Evolutionary conservation across 2,113 vertebrate species (phyloP), one percentile per base, ranked within the genome.

Genomic region (Oncorhynchus nerka): DNA sequence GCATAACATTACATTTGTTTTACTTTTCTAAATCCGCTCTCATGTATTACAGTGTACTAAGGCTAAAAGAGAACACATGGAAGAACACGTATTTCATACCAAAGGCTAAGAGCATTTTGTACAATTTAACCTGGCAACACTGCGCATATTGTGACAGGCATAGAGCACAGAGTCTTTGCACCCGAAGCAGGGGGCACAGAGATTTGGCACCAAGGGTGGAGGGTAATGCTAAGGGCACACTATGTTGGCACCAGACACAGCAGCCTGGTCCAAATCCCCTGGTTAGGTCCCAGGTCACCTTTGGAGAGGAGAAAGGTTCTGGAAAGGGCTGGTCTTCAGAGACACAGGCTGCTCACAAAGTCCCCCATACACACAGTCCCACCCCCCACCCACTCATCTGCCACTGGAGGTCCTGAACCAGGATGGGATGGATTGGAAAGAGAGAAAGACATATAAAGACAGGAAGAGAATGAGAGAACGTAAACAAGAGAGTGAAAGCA

Each of bases 121-220:
- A 69, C 8, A 8, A 13, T 83, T 87, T 79, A 85, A 82, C 75
- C 76, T 70, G 75, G 73, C 76, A 83, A 81, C 79, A 79, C 78
- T 73, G 68, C 16, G n/a, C 74, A 55, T 81, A 84, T 77, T 79
- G 77, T 48, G 71, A 80, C 74, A 68, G 49, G 67, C 30, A n/a
- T 12, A 75, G 51, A 79, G 77, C 76, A 85, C 85, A 87, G 75
- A 66, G 76, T 28, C 64, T 79, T 84, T 81, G 83, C 87, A 86
- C 75, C 68, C 55, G 62, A 72, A 75, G 65, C 20, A 79, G 82
- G 49, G 66, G 79, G 76, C 77, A 73, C 73, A 73, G 77, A 78
- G 75, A 80, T 66, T 81, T 86, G 85, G 84, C 84, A 85, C 75
- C 73, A 67, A 76, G 61, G 39, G 39, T 9, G 39, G 39, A 39